Conservation (phyloP, 1,140 invertebrate species). For the Polypedilum vanderplanki region DNA sequence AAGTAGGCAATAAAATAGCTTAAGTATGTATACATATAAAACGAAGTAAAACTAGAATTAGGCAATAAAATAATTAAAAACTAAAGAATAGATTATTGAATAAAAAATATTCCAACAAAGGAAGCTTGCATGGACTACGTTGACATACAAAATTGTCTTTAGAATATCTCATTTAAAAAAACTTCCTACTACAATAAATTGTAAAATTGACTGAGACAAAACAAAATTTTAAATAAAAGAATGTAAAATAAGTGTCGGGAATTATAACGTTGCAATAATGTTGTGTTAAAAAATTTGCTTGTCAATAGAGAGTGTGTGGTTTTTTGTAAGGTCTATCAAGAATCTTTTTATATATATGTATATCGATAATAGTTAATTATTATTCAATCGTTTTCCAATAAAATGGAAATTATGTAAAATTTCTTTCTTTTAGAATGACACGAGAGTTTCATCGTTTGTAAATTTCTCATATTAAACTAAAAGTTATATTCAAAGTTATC, state of each 20-base stretch:
- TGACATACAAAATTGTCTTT: background rate
- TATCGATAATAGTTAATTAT: background rate
- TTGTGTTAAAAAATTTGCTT: background rate
- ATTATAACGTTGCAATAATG: background rate
- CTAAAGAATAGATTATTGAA: background rate
- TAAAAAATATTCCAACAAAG: constrained; percentile 16
- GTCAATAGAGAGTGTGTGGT: background rate
- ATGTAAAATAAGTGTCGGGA: background rate
- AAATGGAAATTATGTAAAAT: background rate
- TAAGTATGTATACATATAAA: too few species aligned
- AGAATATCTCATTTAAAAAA: background rate
- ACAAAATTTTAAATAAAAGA: background rate
- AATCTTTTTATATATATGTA: background rate
- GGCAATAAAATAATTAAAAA: too few species aligned
- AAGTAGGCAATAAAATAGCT: too few species aligned
- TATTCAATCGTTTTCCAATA: background rate
- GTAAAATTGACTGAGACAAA: background rate
- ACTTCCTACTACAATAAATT: background rate
- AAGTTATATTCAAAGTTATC: background rate
- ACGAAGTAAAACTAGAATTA: too few species aligned
- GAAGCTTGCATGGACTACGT: background rate
- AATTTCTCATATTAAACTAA: background rate
- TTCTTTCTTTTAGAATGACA: constrained; percentile 6
- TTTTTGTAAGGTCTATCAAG: background rate
- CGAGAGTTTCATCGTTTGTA: background rate